phyloP scores from a whole-genome alignment of 2,888 invertebrate species.

The Eupithecia pulchellata region DNA sequence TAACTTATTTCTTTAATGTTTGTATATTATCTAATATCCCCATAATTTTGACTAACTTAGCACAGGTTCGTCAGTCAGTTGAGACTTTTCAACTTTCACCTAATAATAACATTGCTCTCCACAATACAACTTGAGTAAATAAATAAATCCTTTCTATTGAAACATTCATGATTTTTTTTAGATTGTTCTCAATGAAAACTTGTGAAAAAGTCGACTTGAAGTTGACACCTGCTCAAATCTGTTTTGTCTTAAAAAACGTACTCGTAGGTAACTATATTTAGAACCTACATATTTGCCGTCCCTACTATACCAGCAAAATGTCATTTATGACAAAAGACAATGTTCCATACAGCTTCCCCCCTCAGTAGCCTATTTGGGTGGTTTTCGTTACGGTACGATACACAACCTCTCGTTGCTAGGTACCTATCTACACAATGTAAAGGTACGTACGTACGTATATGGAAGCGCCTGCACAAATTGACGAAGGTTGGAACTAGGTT shows the following conservation, averaged over 20 bases:
- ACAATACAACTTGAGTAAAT: too few species aligned
- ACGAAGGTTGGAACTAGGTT: conserved; percentile 3
- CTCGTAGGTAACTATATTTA: not conserved
- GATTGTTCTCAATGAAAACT: too few species aligned
- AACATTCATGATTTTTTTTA: too few species aligned
- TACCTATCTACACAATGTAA: not conserved
- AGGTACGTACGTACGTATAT: too few species aligned
- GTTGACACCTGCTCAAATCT: not conserved
- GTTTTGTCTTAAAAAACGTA: not conserved
- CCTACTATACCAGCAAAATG: not conserved
- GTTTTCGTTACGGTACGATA: conserved; percentile 1
- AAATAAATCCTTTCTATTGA: too few species aligned
- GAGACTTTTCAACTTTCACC: too few species aligned
- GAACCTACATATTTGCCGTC: not conserved
- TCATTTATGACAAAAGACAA: not conserved
- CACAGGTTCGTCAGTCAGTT: too few species aligned
- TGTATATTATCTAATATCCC: too few species aligned
- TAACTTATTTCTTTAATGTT: too few species aligned
- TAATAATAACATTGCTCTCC: too few species aligned
- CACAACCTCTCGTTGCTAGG: not conserved
- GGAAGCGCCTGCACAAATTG: conserved; percentile 3
- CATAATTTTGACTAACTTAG: too few species aligned
- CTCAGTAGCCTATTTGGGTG: not conserved
- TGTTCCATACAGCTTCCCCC: not conserved
- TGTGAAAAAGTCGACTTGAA: too few species aligned